phyloP scores from a whole-genome alignment of 2,797 vertebrate genomes.

The Channallabes apus region DNA sequence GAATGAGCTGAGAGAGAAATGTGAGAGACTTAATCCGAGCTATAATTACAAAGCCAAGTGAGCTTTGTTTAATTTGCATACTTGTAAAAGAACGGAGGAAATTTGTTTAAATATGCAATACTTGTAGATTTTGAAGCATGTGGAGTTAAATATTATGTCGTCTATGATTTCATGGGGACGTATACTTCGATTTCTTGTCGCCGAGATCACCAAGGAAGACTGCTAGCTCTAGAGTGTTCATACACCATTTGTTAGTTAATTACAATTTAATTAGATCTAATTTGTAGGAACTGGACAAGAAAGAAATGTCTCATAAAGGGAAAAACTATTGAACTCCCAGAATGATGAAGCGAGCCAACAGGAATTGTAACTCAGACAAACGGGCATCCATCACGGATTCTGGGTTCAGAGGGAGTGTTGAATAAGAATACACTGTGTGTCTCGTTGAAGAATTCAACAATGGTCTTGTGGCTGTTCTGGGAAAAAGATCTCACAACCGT shows the following conservation, averaged over 20 bases:
- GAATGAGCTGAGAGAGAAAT: neutral
- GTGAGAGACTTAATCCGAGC: neutral
- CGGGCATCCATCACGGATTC: neutral
- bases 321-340: conserved; percentile 21
- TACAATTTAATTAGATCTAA: conserved; percentile 36
- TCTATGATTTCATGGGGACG: neutral
- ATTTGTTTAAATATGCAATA: neutral
- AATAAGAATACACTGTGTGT: neutral
- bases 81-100: neutral
- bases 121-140: neutral
- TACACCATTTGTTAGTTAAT: conserved; percentile 41
- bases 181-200: neutral
- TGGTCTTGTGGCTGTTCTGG: neutral
- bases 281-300: conserved; percentile 18
- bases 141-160: neutral
- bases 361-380: neutral
- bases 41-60: neutral
- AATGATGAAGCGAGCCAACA: neutral
- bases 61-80: conserved; percentile 4
- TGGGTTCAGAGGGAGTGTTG: neutral
- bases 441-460: neutral
- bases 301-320: conserved; percentile 11
- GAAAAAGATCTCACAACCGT: neutral
- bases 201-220: neutral
- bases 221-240: conserved; percentile 23